Percentiles rank a stretch among this genome's conserved stretches.
Conservation (phyloP, 2,113 vertebrate species). For the Trichomycterus rosablanca region DNA sequence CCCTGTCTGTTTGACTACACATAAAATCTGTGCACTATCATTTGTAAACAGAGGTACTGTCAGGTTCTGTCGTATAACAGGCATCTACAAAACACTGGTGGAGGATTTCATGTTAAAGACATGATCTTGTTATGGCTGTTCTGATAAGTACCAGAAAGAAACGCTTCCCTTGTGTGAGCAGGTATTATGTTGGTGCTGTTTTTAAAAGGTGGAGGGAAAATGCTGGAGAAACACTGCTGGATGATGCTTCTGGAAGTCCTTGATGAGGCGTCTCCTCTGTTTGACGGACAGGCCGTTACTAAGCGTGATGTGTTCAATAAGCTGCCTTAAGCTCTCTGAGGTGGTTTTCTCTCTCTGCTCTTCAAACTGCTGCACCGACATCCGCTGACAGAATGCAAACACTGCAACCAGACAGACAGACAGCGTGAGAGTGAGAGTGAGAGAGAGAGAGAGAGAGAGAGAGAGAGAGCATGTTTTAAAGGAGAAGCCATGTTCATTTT, state of each 20-base stretch:
- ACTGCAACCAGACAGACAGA: slow-evolving; percentile 58
- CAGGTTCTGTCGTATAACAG: too few relatives aligned
- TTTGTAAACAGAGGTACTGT: too few relatives aligned
- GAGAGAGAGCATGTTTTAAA: too few relatives aligned
- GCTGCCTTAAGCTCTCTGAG: slow-evolving; percentile 61
- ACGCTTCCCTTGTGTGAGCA: too few relatives aligned
- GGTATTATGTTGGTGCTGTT: too few relatives aligned
- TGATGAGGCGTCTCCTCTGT: slow-evolving; percentile 71
- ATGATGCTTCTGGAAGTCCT: slow-evolving; percentile 77
- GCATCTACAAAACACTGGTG: too few relatives aligned
- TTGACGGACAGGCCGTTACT: slow-evolving; percentile 59
- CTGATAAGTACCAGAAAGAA: too few relatives aligned
- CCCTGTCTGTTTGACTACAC: too few relatives aligned
- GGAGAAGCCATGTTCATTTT: too few relatives aligned
- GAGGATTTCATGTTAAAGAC: not conserved
- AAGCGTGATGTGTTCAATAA: slow-evolving; percentile 62
- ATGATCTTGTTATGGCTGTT: not conserved
- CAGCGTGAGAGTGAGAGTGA: too few relatives aligned
- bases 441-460: too few relatives aligned
- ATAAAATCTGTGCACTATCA: too few relatives aligned
- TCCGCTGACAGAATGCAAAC: slow-evolving; percentile 77
- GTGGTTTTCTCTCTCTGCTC: slow-evolving; percentile 65
- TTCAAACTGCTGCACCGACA: slow-evolving; percentile 70
- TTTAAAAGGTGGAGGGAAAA: slow-evolving; percentile 59
- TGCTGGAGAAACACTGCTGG: slow-evolving; percentile 65